Conservation (phyloP, 1,140 invertebrate species). For the Meloidogyne hapla region DNA sequence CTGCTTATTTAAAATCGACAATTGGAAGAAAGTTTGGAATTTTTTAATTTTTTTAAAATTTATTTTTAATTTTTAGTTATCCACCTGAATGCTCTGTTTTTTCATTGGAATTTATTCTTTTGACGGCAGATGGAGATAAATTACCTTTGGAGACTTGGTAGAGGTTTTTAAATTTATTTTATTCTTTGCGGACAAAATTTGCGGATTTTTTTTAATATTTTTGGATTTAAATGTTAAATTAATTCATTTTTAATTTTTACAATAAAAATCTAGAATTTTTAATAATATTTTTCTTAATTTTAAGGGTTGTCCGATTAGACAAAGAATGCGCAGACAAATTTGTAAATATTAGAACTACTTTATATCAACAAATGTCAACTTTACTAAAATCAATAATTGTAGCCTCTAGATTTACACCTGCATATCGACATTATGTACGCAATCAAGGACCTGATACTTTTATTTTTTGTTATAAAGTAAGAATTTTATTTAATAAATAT, state of each 20-base stretch:
- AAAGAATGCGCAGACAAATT: constrained; percentile 29
- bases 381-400: constrained; percentile 41
- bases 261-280: no score
- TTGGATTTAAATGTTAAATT: no score
- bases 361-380: constrained; percentile 51
- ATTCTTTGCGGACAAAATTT: no score
- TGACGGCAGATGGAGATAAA: constrained; percentile 50
- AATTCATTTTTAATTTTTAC: no score
- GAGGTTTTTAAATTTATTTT: constrained; percentile 12
- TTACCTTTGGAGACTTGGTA: constrained; percentile 49
- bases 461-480: constrained; percentile 51
- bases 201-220: background rate
- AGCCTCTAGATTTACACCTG: constrained; percentile 49
- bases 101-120: constrained; percentile 49
- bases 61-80: constrained; percentile 36
- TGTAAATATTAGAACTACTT: constrained; percentile 24
- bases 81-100: constrained; percentile 35
- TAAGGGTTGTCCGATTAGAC: constrained; percentile 38
- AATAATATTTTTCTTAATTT: background rate
- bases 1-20: constrained; percentile 46
- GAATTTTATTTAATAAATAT: background rate
- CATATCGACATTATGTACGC: constrained; percentile 49
- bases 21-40: constrained; percentile 37
- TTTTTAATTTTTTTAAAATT: background rate
- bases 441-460: constrained; percentile 49